Base-by-base conservation (phyloP, 2,113 vertebrate species). In the Malaclemys terrapin region DNA sequence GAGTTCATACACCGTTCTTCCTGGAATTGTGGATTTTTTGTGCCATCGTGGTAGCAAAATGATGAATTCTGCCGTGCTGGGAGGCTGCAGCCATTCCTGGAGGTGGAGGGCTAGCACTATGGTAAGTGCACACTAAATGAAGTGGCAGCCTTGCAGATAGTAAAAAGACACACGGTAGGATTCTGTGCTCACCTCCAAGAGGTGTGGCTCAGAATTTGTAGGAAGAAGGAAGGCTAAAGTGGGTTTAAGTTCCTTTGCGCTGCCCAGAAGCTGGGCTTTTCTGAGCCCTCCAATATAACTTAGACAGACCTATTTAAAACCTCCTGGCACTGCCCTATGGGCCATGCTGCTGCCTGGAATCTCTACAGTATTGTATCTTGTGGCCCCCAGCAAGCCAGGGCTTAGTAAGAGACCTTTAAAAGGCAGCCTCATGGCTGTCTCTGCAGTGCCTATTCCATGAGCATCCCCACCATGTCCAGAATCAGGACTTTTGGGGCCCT, bases 101-200 rank as follows among this genome's bases (percentile, higher is more conserved):
- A 22, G 3, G 89, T 47, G 87, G 50, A 89, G 4, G 14, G 2
- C 1, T 0, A 0, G 4, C 47, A 1, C 1, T 1, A 2, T 92
- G 45, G n/a, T 93, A 3, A 54, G 89, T 27, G 2, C 25, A 27
- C 27, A 31, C 16, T 89, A 22, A 42, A 16, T 27, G 38, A 85
- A 54, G 53, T 2, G 3, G 20, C 84, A 75, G 50, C 8, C 17
- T 38, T 2, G 1, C 29, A 35, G 29, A 25, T 24, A 54, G 13
- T 12, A 38, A 54, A 82, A 82, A 25, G n/a, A 69, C 87, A 3
- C 0, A 8, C 52, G 35, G 82, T 50, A 0, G 0, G 27, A 6
- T 84, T 3, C 42, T 42, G 69, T 16, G 29, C 59, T 62, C 14
- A 31, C 2, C 29, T 35, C 29, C 59, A 62, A 75, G n/a, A 72